Base-by-base conservation (phyloP, 2,888 invertebrate genomes). In the Microplitis manilae region DNA sequence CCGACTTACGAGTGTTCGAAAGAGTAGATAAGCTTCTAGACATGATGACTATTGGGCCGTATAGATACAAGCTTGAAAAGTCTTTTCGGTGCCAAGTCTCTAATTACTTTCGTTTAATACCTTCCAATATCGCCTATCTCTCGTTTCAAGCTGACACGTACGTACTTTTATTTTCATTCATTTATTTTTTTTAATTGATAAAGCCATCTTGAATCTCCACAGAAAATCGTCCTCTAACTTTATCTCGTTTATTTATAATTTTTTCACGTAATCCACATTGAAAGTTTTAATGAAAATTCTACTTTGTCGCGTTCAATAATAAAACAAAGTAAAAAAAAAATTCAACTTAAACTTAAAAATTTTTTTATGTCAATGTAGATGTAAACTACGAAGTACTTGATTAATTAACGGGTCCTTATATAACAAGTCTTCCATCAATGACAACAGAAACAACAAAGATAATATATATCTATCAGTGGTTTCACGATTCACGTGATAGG, bases 81-180 rank as follows among this genome's bases (percentile, higher is more conserved):
- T 75, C 75, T 79, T 76, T 67, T 68, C 75, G 78, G 77, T 82
- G 82, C 82, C 78, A 81, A 81, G 80, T 80, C 82, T 78, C 79
- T 80, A 82, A 82, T 82, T 80, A 78, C 81, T 81, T 81, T 81
- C 81, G 81, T 82, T 82, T 81, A 81, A 79, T 81, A 71, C 79
- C 73, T 75, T 61, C 78, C 73, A 41, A 59, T 30, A 41, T 61
- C 30, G 20, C 15, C 41, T n/a, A 38, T 60, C 68, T 69, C 61
- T 76, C 68, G 17, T 81, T 75, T 70, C 73, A 70, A 76, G 72
- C 41, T 62, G 72, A 60, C 76, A 78, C 71, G 60, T 68, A 73
- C 13, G 71, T 68, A 73, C 68, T 67, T 68, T 41, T 70, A 6
- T 7, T 59, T 59, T 60, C n/a, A 30, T 59, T 70, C 13, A 17